Evolutionary conservation across 2,797 vertebrate species (phyloP).

Genomic region (Dendrocincla tyrannina): DNA sequence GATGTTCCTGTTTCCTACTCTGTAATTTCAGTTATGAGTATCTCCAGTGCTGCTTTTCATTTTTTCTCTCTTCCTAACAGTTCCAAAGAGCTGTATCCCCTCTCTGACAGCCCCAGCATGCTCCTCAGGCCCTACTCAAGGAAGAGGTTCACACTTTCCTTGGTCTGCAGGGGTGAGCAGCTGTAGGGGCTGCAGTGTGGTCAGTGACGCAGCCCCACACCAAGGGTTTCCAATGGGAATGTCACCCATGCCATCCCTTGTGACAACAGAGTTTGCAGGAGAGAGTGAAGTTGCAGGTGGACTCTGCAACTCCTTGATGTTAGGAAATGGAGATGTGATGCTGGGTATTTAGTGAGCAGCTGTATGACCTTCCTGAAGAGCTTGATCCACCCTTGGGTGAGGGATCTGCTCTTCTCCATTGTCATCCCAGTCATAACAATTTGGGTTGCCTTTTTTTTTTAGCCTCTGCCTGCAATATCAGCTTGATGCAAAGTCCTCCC

Average conservation of each 20-base stretch:
- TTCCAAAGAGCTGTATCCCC: neutral
- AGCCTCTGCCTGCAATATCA: neutral
- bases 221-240: neutral
- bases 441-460: neutral
- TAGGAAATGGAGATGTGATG: neutral
- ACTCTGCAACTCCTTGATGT: neutral
- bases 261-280: neutral
- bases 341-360: neutral
- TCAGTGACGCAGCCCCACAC: neutral
- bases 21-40: neutral
- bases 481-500: neutral
- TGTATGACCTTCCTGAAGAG: neutral
- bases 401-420: neutral
- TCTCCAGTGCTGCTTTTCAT: neutral
- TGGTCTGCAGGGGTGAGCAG: neutral
- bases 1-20: neutral
- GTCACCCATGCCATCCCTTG: neutral
- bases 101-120: neutral
- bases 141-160: neutral
- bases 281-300: neutral
- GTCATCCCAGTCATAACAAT: neutral
- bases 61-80: neutral
- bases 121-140: neutral
- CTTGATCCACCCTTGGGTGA: neutral
- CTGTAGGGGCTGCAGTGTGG: neutral